Percentiles rank a stretch among this genome's conserved stretches.
phyloP scores from a whole-genome alignment of 2,888 invertebrate species.

The Sabatieria punctata region DNA sequence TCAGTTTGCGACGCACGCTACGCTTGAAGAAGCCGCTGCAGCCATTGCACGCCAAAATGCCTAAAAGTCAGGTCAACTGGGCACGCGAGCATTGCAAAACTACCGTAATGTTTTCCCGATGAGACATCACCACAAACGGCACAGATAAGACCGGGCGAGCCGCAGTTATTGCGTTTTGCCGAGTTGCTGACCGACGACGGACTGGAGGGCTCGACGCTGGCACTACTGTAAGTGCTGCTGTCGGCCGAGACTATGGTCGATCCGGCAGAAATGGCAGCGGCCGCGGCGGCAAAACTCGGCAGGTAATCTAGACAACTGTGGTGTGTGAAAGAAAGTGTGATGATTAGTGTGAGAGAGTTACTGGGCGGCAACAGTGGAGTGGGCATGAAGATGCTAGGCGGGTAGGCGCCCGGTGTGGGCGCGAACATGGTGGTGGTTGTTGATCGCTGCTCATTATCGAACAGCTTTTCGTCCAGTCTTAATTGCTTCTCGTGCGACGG shows the following conservation, averaged over 20 bases:
- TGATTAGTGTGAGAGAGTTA: too few relatives aligned
- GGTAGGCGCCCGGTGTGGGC: too few relatives aligned
- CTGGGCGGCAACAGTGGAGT: constrained; percentile 4
- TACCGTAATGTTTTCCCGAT: constrained; percentile 29
- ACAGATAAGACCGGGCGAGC: constrained; percentile 9
- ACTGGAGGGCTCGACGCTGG: not conserved
- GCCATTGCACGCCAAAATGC: constrained; percentile 93
- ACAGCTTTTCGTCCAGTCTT: too few relatives aligned
- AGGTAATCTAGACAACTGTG: too few relatives aligned
- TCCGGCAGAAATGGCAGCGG: too few relatives aligned
- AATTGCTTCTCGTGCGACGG: too few relatives aligned
- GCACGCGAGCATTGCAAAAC: too few relatives aligned
- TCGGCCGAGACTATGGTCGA: not conserved
- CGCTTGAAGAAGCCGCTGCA: constrained; percentile 98
- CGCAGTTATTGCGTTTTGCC: not conserved
- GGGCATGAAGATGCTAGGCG: not conserved
- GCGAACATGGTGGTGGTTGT: too few relatives aligned
- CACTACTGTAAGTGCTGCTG: not conserved
- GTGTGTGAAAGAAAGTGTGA: too few relatives aligned
- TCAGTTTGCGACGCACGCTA: constrained; percentile 81
- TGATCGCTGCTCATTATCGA: too few relatives aligned
- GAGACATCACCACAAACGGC: constrained; percentile 26
- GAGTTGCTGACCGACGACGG: not conserved
- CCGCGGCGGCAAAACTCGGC: too few relatives aligned
- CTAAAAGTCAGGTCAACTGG: constrained; percentile 49